Percentiles rank a stretch among this genome's conserved stretches.
Evolutionary conservation across 2,113 vertebrate genomes (phyloP).

Genomic region (Aldabrachelys gigantea): DNA sequence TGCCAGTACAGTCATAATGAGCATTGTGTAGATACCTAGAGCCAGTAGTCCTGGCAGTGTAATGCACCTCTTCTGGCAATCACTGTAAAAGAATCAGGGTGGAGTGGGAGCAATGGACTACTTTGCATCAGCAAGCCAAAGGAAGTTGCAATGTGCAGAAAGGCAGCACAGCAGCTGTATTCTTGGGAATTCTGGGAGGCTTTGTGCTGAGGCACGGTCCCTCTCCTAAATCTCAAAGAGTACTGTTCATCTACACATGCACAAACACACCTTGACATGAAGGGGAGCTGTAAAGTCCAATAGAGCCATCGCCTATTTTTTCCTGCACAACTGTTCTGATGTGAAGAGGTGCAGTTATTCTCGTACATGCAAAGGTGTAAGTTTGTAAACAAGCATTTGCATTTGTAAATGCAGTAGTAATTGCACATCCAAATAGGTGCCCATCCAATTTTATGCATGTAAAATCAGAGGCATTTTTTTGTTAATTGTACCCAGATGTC

Average conservation of each 20-base stretch:
- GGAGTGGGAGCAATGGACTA: background rate
- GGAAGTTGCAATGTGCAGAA: background rate
- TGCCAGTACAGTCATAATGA: background rate
- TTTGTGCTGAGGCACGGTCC: background rate
- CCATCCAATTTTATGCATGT: background rate
- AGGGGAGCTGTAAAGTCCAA: background rate
- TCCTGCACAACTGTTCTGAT: background rate
- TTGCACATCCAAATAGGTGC: slow-evolving; percentile 4
- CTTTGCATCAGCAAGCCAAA: background rate
- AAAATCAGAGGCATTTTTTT: background rate
- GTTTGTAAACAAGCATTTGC: background rate
- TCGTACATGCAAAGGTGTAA: background rate
- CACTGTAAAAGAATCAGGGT: background rate
- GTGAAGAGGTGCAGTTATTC: background rate
- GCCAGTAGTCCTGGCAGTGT: background rate
- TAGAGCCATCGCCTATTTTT: background rate
- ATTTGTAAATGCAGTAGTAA: slow-evolving; percentile 30
- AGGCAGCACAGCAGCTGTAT: background rate
- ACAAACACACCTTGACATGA: background rate
- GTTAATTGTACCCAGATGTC: slow-evolving; percentile 31
- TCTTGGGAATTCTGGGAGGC: background rate
- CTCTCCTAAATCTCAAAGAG: background rate
- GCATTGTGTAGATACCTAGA: background rate
- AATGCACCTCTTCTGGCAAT: background rate
- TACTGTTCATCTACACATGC: background rate